A percentile compares a stretch with the other conserved stretches of the same genome.
Conservation (phyloP, 2,888 invertebrate genomes). For the Osedax frankpressi region DNA sequence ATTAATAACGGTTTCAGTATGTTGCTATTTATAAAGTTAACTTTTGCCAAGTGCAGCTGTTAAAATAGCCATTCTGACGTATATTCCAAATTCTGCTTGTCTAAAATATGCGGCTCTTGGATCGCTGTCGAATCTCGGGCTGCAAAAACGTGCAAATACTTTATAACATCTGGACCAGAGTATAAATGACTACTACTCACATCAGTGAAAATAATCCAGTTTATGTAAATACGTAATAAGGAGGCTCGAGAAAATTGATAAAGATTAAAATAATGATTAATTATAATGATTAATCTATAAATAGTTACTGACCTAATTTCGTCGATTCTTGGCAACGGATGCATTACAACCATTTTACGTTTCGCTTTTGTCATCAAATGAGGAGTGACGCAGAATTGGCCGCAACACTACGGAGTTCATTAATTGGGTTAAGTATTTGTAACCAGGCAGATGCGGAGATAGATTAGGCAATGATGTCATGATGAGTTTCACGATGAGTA, state of each 20-base stretch:
- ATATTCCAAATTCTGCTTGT: slow-evolving; percentile 94
- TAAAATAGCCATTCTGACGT: slow-evolving; percentile 90
- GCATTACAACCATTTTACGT: slow-evolving; percentile 86
- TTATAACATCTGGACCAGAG: too few relatives aligned
- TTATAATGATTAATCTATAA: too few relatives aligned
- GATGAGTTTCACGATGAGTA: slow-evolving; percentile 35
- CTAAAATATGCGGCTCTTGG: slow-evolving; percentile 94
- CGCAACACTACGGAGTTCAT: slow-evolving; percentile 57
- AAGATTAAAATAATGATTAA: too few relatives aligned
- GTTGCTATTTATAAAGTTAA: slow-evolving; percentile 15
- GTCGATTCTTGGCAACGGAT: slow-evolving; percentile 82
- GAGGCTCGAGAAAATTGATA: too few relatives aligned
- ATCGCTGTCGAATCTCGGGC: slow-evolving; percentile 84
- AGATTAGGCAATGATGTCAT: background rate
- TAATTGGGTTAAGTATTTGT: background rate
- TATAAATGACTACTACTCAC: too few relatives aligned
- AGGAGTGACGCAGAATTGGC: slow-evolving; percentile 72
- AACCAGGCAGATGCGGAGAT: background rate
- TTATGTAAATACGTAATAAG: too few relatives aligned
- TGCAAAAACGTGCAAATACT: too few relatives aligned
- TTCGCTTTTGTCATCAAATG: slow-evolving; percentile 87
- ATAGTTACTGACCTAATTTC: slow-evolving; percentile 58
- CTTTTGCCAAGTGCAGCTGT: slow-evolving; percentile 49
- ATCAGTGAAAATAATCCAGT: too few relatives aligned
- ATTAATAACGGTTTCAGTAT: too few relatives aligned